Percentiles rank a stretch among this genome's conserved stretches.
Evolutionary conservation across 2,888 invertebrate genomes (phyloP).

Genomic region (Seira musarum): DNA sequence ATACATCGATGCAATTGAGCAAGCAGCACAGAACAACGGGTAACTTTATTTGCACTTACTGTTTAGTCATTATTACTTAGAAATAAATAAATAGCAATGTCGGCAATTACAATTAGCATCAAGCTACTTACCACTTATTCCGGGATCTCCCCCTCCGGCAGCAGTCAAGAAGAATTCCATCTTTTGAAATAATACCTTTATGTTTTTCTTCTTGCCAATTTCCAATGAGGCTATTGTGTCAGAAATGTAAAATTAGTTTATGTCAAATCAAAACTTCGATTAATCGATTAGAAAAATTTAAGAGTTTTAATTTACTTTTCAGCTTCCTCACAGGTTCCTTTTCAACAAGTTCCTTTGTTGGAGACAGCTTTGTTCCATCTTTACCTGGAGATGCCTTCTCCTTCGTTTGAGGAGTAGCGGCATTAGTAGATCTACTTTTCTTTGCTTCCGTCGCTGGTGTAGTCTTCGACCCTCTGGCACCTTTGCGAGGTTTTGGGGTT

Average conservation of each 20-base stretch:
- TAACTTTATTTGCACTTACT: too few relatives aligned
- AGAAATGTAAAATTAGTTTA: too few relatives aligned
- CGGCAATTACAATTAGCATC: not conserved
- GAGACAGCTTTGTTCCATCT: slow-evolving; percentile 29
- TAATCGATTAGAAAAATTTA: too few relatives aligned
- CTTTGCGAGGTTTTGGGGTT: slow-evolving; percentile 30
- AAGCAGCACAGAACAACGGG: not conserved
- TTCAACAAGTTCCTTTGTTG: slow-evolving; percentile 18
- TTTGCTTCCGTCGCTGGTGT: slow-evolving; percentile 39
- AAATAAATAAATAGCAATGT: too few relatives aligned
- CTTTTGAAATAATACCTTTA: slow-evolving; percentile 62
- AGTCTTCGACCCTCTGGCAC: slow-evolving; percentile 29
- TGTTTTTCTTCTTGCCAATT: slow-evolving; percentile 36
- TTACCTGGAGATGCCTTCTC: not conserved
- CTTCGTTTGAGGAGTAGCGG: too few relatives aligned
- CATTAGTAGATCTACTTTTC: slow-evolving; percentile 15
- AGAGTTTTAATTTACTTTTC: not conserved
- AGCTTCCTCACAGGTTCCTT: slow-evolving; percentile 15
- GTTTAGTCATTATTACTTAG: too few relatives aligned
- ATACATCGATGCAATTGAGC: too few relatives aligned
- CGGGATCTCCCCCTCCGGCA: slow-evolving; percentile 66
- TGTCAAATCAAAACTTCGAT: too few relatives aligned
- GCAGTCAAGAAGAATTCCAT: slow-evolving; percentile 68
- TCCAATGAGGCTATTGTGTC: slow-evolving; percentile 35
- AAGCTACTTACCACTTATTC: slow-evolving; percentile 51